Base-by-base conservation (phyloP, 1,140 invertebrate genomes). In the Berghia stephanieae region DNA sequence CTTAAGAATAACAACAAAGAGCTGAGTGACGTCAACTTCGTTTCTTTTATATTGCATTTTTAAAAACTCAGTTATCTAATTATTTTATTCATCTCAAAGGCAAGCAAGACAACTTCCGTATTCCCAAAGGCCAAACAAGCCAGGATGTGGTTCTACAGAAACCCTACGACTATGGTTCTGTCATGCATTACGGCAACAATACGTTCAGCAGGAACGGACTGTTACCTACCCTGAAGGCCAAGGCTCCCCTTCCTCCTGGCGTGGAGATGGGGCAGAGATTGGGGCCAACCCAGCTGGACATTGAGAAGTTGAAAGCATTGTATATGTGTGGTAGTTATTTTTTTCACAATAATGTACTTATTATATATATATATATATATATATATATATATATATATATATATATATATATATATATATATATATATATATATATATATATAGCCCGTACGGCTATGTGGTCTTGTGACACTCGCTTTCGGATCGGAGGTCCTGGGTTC, bases 131-230 rank as follows among this genome's bases (percentile, higher is more conserved):
- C 79, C 63, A 66, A 79, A 75, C 71, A 1, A 72, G 75, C 13
- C 71, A 83, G 24, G 82, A 82, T n/a, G 77, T 85, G 63, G 83
- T 83, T 8, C 77, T 86, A 10, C 80, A 82, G 1, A 81, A 83
- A 31, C 60, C 67, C 43, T 87, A 91, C 69, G 90, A 91, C 80
- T 90, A 89, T 75, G 83, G 83, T 1, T 90, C 88, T 18, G 86
- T 91, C 63, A 90, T 91, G 90, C 91, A 91, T 79, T 91, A 91
- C 79, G 87, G 87, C 24, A 83, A 87, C 42, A 88, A 88, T 44
- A 88, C 90, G 8, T 91, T 91, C 77, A 83, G 84, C 40, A 82
- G 78, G 55, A 88, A 91, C 69, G 81, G 84, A 10, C 77, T 78
- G 2, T 81, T 86, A 46, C 87, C 88, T 3, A 91, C 91, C 2